Percentiles rank a stretch among this genome's conserved stretches.
phyloP scores from a whole-genome alignment of 1,140 invertebrate species.

The Bombus fervidus region DNA sequence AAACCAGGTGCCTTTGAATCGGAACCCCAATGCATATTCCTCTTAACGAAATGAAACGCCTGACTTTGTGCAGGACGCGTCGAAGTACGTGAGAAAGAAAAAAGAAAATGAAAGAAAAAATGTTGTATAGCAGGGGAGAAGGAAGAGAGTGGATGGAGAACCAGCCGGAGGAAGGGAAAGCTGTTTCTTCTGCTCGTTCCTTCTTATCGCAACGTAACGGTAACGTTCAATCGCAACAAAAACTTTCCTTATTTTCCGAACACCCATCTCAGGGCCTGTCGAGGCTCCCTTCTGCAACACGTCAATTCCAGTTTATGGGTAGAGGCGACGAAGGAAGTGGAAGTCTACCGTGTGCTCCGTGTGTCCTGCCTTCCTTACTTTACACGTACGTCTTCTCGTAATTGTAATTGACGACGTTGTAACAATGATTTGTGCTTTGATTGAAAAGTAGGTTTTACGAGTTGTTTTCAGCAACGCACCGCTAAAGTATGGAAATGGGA shows the following conservation, averaged over 20 bases:
- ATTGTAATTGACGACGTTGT: not conserved
- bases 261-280: conserved; percentile 24
- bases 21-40: conserved; percentile 46
- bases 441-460: not conserved
- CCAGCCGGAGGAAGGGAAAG: not conserved
- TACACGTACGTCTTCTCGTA: not conserved
- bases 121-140: not conserved
- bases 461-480: not conserved
- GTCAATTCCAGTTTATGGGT: conserved; percentile 49
- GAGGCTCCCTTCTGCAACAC: conserved; percentile 1
- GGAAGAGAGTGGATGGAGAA: not conserved
- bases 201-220: conserved; percentile 47
- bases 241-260: conserved; percentile 63
- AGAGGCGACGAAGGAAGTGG: not conserved
- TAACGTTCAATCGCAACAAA: conserved; percentile 59
- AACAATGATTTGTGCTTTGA: not conserved
- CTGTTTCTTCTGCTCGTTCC: conserved; percentile 25
- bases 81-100: conserved; percentile 17
- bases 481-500: not conserved
- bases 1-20: conserved; percentile 62
- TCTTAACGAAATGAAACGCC: conserved; percentile 63
- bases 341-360: not conserved
- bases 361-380: too few species aligned
- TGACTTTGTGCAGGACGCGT: conserved; percentile 46
- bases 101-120: not conserved